A percentile compares a stretch with the other conserved stretches of the same genome.
Evolutionary conservation across 2,888 invertebrate genomes (phyloP).

Genomic region (Stenotaenia linearis): DNA sequence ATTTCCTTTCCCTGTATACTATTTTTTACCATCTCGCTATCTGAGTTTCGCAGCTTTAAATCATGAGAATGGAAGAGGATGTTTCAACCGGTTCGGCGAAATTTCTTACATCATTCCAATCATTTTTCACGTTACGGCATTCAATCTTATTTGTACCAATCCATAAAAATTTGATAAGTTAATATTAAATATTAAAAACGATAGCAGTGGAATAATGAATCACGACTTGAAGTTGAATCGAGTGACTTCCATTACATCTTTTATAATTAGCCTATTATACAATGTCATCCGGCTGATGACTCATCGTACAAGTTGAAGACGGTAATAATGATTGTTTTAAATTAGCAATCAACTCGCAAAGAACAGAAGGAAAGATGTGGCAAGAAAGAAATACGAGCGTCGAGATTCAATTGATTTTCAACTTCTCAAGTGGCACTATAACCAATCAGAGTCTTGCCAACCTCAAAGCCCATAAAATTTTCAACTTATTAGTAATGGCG

Average conservation of each 20-base stretch:
- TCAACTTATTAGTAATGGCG: background rate
- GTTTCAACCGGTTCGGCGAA: background rate
- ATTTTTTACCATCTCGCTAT: no score
- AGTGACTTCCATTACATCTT: background rate
- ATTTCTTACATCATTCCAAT: background rate
- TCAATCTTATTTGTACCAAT: background rate
- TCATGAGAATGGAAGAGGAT: background rate
- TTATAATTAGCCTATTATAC: slow-evolving; percentile 15
- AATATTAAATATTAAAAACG: background rate
- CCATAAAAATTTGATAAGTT: background rate
- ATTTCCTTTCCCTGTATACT: no score
- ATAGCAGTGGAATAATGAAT: background rate
- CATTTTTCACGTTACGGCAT: background rate
- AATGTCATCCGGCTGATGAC: slow-evolving; percentile 4
- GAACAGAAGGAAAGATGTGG: background rate
- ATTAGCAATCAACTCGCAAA: background rate
- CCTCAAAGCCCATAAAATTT: background rate
- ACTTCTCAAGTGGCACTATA: background rate
- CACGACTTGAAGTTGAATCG: background rate
- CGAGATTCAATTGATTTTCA: background rate
- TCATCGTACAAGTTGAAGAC: slow-evolving; percentile 16
- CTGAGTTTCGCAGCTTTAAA: background rate
- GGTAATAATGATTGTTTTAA: slow-evolving; percentile 21
- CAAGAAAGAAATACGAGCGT: background rate
- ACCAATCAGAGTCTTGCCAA: background rate